Conservation (phyloP, 2,888 invertebrate species). For the Tenthredo distinguenda region DNA sequence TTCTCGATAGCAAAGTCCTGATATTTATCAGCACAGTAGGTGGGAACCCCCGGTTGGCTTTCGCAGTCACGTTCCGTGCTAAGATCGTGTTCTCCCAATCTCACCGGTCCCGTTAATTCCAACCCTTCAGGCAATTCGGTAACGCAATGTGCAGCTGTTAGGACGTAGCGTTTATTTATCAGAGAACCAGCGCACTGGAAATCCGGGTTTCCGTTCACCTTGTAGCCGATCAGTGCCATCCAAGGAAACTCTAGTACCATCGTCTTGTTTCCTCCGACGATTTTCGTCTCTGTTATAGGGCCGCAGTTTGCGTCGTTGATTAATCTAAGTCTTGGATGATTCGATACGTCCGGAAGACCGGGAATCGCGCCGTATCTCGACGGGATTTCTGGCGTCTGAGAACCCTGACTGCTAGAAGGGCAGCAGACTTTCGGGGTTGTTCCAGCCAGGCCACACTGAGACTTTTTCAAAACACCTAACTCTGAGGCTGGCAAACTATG, state of each 20-base stretch:
- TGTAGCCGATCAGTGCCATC: slow-evolving; percentile 86
- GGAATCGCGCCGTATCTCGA: not conserved
- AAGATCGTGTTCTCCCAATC: slow-evolving; percentile 83
- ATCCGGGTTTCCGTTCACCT: slow-evolving; percentile 67
- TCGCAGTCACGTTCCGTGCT: slow-evolving; percentile 78
- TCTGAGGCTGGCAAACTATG: slow-evolving; percentile 62
- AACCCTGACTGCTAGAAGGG: slow-evolving; percentile 38
- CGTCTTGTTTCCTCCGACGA: slow-evolving; percentile 83
- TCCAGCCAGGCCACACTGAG: slow-evolving; percentile 78
- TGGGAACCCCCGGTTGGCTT: slow-evolving; percentile 76
- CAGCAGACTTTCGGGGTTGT: slow-evolving; percentile 77
- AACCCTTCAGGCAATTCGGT: slow-evolving; percentile 69
- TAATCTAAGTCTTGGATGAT: slow-evolving; percentile 75
- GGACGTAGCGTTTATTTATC: slow-evolving; percentile 80
- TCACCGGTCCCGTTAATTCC: slow-evolving; percentile 76
- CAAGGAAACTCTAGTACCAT: slow-evolving; percentile 85
- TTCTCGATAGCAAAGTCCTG: slow-evolving; percentile 80
- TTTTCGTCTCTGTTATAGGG: slow-evolving; percentile 79
- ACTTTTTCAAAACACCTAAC: slow-evolving; percentile 71
- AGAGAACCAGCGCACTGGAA: slow-evolving; percentile 78
- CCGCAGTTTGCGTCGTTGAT: slow-evolving; percentile 81
- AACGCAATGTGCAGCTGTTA: slow-evolving; percentile 83
- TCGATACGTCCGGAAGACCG: slow-evolving; percentile 72
- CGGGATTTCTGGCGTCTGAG: not conserved
- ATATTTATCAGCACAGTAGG: slow-evolving; percentile 77